A percentile compares a stretch with the other conserved stretches of the same genome.
Conservation (phyloP, 2,113 vertebrate species). For the Parotia lawesii region DNA sequence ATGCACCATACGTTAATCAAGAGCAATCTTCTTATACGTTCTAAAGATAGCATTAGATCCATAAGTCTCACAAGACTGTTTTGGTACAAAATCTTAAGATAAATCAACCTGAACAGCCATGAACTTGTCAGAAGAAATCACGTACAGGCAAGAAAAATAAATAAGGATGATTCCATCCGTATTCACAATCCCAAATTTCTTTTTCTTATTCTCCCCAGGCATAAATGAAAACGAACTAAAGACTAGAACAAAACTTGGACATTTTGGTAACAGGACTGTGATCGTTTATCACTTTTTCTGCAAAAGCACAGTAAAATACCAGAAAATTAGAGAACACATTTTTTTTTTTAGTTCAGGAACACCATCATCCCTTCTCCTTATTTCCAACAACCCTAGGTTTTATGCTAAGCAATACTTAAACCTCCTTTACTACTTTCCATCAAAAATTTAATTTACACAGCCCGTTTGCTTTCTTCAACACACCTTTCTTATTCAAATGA, state of each 20-base stretch:
- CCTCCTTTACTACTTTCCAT: not conserved
- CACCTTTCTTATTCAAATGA: not conserved
- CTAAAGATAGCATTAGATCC: not conserved
- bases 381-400: slow-evolving; percentile 10
- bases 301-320: not conserved
- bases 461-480: not conserved
- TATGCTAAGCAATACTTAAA: not conserved
- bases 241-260: not conserved
- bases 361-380: not conserved
- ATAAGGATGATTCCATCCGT: not conserved
- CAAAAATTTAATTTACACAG: not conserved
- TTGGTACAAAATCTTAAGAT: not conserved
- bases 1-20: not conserved
- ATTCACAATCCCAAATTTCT: not conserved
- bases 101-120: not conserved
- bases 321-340: not conserved
- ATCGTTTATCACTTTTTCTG: not conserved
- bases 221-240: not conserved
- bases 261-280: not conserved
- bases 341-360: not conserved
- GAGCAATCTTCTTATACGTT: not conserved
- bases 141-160: rapidly evolving
- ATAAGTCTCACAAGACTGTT: not conserved
- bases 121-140: not conserved
- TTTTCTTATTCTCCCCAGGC: not conserved